Evolutionary conservation across 1,140 invertebrate genomes (phyloP).

Genomic region (Drosophila obscura): DNA sequence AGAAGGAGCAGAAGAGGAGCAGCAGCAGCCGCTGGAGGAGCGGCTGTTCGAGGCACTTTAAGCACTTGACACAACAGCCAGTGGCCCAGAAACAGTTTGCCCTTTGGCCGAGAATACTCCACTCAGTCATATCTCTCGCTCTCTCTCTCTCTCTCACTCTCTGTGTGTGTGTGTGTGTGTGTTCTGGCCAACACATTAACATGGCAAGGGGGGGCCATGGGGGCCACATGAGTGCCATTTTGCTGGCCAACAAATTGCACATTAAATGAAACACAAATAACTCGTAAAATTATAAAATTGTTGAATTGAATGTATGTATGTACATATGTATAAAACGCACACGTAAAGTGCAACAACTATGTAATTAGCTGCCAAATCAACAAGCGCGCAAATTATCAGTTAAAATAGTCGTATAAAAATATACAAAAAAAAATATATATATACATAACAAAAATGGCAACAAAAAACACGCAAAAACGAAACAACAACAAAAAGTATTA

Average conservation of each 20-base stretch:
- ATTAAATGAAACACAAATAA: conserved; percentile 81
- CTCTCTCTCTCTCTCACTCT: conserved; percentile 16
- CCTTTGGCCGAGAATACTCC: conserved; percentile 31
- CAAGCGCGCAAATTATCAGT: conserved; percentile 69
- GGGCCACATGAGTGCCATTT: conserved; percentile 36
- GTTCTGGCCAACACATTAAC: conserved; percentile 16
- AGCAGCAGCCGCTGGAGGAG: no score
- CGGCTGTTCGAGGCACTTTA: conserved; percentile 52
- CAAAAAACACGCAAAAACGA: background rate
- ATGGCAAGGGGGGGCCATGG: no score
- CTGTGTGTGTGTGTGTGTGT: background rate
- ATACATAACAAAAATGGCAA: conserved; percentile 14
- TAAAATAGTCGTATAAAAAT: conserved; percentile 31
- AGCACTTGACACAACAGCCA: conserved; percentile 69
- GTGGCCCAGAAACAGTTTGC: conserved; percentile 37
- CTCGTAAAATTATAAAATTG: conserved; percentile 63
- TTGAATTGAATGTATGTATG: conserved; percentile 8
- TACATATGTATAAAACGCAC: conserved; percentile 18
- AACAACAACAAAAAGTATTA: conserved; percentile 19
- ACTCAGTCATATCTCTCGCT: conserved; percentile 1
- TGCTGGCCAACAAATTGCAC: conserved; percentile 70
- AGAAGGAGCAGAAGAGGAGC: background rate
- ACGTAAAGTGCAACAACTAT: conserved; percentile 69
- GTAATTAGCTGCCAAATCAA: conserved; percentile 77
- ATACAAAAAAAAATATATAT: conserved; percentile 25